Evolutionary conservation across 1,140 invertebrate genomes (phyloP), one percentile per base, ranked within the genome.

Genomic region (Drosophila novamexicana): DNA sequence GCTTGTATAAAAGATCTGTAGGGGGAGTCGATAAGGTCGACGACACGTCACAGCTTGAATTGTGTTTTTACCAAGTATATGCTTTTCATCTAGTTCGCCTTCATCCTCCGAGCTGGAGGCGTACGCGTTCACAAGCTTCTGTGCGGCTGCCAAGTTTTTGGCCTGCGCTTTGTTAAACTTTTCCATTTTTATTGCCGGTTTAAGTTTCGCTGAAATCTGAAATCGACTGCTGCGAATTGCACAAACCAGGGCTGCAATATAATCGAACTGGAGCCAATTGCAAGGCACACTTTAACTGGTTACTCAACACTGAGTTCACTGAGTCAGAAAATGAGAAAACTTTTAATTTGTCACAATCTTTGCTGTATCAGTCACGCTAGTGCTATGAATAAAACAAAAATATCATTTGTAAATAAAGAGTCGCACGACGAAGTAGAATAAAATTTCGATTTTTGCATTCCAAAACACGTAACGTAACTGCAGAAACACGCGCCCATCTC

Each of bases 141-240:
- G 81, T n/a, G 95, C 95, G 1, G 94, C 93, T 49, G 94, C 93
- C 71, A 94, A 93, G 76, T 95, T 93, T 86, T 95, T 93, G 1
- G 93, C 92, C 78, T 95, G 94, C 7, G 93, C 94, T 56, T 83
- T 70, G 8, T 62, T 82, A 9, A 88, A 83, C 37, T 88, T 88
- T 58, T 86, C 79, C 82, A 88, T 86, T 70, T 70, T 86, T 70
- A 67, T 52, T 22, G 52, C 71, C 75, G 76, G 71, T 63, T 69
- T 47, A 64, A 56, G 34, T 54, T 44, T 9, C 39, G 16, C 32
- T 56, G 32, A 40, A 56, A n/a, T 56, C 50, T 10, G 14, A 65
- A 12, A 16, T 47, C n/a, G 45, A 12, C 18, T 18, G n/a, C 36
- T 29, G 14, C 18, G 36, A 36, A 42, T 9, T 53, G 9, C 1